Base-by-base conservation (phyloP, 2,113 vertebrate species). In the Python bivittatus region DNA sequence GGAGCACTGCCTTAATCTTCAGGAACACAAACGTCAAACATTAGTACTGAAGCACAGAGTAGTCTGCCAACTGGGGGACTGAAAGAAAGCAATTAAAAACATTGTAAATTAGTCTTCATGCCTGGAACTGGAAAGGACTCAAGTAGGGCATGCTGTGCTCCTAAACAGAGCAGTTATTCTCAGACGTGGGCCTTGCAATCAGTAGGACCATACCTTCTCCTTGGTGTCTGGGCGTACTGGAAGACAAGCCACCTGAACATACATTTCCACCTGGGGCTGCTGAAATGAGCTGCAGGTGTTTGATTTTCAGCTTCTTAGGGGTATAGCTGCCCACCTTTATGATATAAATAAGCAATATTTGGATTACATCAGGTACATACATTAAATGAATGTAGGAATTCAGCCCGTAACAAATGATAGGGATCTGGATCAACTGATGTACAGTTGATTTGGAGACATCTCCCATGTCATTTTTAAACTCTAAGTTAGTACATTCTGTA, bases 1-100 rank as follows among this genome's bases (percentile, higher is more conserved):
- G 33, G 68, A 88, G 58, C 38, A 94, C 57, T 93, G 53, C 96
- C 93, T 25, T 79, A 85, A 60, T 94, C 84, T 94, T 38, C 92
- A 90, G 93, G 92, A 92, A 92, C 83, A 89, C 84, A 88, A 94
- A 92, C 56, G 84, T 72, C 93, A 94, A 95, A 60, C 86, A 57
- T 33, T 87, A 44, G 38, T 88, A 91, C 54, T 93, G 90, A 12
- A 61, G 85, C 94, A 88, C 61, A 90, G 79, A 93, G 58, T 58
- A n/a, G 88, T 94, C 92, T 96, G 93, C 92, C 91, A 94, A 57
- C 44, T 90, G 29, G 15, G 17, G 20, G 88, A 95, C 95, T 94
- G 95, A 96, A 94, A 92, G 44, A 96, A 96, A 94, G 64, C 93
- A 95, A 94, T 96, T 96, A 96, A 95, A 92, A 95, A 89, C 22